Evolutionary conservation across 2,888 invertebrate species (phyloP), one percentile per base, ranked within the genome.

Genomic region (Operophtera brumata): DNA sequence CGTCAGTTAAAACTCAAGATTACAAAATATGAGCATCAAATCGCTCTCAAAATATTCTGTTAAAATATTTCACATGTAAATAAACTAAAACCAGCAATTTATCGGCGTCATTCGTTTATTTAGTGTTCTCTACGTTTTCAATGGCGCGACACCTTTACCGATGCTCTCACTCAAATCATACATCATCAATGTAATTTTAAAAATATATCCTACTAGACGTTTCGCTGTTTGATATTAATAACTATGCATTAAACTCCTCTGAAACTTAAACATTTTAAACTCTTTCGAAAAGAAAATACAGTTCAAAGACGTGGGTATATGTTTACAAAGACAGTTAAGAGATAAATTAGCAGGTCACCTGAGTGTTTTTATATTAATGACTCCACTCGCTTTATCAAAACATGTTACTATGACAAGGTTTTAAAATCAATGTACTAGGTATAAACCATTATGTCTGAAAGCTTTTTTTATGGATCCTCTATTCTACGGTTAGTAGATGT

Each of bases 291-390:
- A 43, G 28, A 14, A 11, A 10, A 55, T 53, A 57, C 34, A 28
- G 54, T 46, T 43, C 26, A 44, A 10, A 35, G 14, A 6, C 6
- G 6, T 13, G 6, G 1, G 36, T 40, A 1, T 25, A 42, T 41
- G 20, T 2, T 54, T 36, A 44, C 43, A 60, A 57, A 59, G 54
- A 66, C 65, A 64, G 64, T 60, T 68, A 54, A 51, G 55, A 70
- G 73, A 77, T 80, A 80, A 82, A 84, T 82, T 73, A 73, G 34
- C 54, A 69, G 71, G 71, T 78, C 83, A 84, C 84, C 85, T 84
- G 84, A 76, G 72, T 74, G 77, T 73, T 77, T 73, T 76, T 65
- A 75, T 80, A 73, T 75, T 81, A 78, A 65, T 57, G 60, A 50
- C 14, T 44, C 46, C 57, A 32, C 41, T 30, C 26, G 37, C 51